Percentiles rank a stretch among this genome's conserved stretches.
These are phyloP conservation scores for Arenicola marina DNA, from an alignment of 2,888 invertebrate genomes.

Conservation along the genomic window DNA sequence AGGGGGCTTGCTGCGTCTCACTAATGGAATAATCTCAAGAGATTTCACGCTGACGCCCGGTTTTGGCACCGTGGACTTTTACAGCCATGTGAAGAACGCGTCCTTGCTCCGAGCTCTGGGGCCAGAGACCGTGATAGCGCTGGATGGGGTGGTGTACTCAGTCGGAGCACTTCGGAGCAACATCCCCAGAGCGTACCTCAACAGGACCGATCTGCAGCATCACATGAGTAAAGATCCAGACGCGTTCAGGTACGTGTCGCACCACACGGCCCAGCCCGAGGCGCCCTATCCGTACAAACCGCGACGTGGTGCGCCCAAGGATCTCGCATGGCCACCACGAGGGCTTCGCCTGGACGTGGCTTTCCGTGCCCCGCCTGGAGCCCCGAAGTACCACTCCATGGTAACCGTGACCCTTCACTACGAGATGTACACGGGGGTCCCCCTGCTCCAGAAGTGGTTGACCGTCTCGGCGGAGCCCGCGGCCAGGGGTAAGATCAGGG, in stretches of 20 bases:
- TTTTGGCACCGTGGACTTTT: conserved; percentile 31
- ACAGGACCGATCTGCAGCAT: conserved; percentile 24
- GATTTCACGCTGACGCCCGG: conserved; percentile 26
- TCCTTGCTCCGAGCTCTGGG: conserved; percentile 25
- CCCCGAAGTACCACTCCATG: conserved; percentile 22
- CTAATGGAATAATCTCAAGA: conserved; percentile 24
- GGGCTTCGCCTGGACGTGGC: conserved; percentile 22
- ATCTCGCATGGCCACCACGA: conserved; percentile 31
- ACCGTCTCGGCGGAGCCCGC: conserved; percentile 2
- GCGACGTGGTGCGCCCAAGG: conserved; percentile 25
- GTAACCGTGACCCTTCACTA: conserved; percentile 29
- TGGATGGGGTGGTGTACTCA: conserved; percentile 27
- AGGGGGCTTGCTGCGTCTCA: conserved; percentile 12
- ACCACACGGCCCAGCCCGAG: conserved; percentile 12
- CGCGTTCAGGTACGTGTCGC: conserved; percentile 26
- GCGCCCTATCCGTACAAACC: conserved; percentile 30
- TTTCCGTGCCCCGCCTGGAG: conserved; percentile 21
- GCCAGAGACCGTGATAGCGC: conserved; percentile 23
- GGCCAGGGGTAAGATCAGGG: conserved; percentile 11
- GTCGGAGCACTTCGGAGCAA: conserved; percentile 23
- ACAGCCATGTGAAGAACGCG: conserved; percentile 18
- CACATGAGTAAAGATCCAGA: conserved; percentile 12
- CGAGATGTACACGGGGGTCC: conserved; percentile 35
- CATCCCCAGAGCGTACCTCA: conserved; percentile 29
- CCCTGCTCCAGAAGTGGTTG: conserved; percentile 32